Base-by-base conservation (phyloP, 2,888 invertebrate species). In the Fragum sueziense region DNA sequence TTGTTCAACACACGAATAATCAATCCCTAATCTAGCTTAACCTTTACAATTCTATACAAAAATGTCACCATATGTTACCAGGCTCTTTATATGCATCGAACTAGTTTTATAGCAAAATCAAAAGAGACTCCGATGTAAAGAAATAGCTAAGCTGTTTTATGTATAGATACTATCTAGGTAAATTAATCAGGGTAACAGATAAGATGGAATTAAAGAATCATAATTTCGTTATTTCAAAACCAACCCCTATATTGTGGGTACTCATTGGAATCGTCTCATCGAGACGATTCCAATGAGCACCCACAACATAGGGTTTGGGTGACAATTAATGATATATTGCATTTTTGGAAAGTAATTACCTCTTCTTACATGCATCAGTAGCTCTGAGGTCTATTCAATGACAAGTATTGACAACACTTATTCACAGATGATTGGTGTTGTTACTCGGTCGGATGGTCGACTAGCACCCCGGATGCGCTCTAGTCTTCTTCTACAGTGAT, bases 31-130 rank as follows among this genome's bases (percentile, higher is more conserved):
- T 41, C 74, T 57, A 54, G 52, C 54, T 67, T 65, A 62, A 59
- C 72, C 72, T 67, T 67, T 74, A 9, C 22, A 52, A 27, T 52
- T 74, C 65, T 54, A 29, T 67, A 57, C 52, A 74, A 67, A 74
- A 61, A 54, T 67, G 1, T 37, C 54, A 31, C 47, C 41, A 62
- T 62, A 33, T 62, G 62, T 62, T 62, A 62, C 62, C 33, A 25
- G 14, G 2, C 4, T n/a, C 62, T 62, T 62, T 62, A n/a, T n/a
- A 62, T 62, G 34, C 29, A 34, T 25, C 33, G 33, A 17, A 34
- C 62, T 62, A 25, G 34, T 62, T 62, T 62, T 62, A 62, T 62
- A 34, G 62, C 62, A 31, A 62, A 62, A 62, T 62, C 62, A 62
- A 62, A 62, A 62, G 62, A 29, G 62, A 62, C 25, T 62, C n/a